A percentile compares a stretch with the other conserved stretches of the same genome.
Conservation (phyloP, 2,888 invertebrate genomes). For the Caenorhabditis sp. region DNA sequence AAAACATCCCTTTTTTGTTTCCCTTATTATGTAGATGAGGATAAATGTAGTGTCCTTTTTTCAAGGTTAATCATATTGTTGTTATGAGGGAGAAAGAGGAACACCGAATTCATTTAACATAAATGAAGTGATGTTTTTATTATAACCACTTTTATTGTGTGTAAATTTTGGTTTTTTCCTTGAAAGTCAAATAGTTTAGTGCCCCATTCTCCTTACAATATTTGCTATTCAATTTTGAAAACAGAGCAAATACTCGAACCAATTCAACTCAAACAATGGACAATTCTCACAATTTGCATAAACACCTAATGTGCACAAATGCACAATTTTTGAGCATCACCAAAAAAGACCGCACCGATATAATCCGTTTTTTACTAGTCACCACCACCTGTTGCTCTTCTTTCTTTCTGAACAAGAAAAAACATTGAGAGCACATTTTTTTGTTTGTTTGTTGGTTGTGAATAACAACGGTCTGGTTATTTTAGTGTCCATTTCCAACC, state of each 20-base stretch:
- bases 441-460: not conserved
- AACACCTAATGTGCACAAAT: not conserved
- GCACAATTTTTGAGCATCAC: not conserved
- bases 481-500: not conserved
- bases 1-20: slow-evolving; percentile 2
- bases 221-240: not conserved
- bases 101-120: not conserved
- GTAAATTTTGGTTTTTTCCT: not conserved
- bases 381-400: not conserved
- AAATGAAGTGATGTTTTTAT: not conserved
- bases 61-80: not conserved
- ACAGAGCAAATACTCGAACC: not conserved
- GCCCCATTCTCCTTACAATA: not conserved
- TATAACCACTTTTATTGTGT: not conserved
- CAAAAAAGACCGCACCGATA: not conserved
- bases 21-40: slow-evolving; percentile 1
- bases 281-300: not conserved
- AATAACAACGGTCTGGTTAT: not conserved
- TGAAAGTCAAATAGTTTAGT: not conserved
- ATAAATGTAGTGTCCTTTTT: not conserved
- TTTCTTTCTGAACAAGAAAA: not conserved
- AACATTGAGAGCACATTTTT: not conserved
- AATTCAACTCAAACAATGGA: not conserved
- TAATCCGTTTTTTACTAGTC: not conserved
- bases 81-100: not conserved